Evolutionary conservation across 2,113 vertebrate genomes (phyloP), one percentile per base, ranked within the genome.

Genomic region (Sisor rabdophorus): DNA sequence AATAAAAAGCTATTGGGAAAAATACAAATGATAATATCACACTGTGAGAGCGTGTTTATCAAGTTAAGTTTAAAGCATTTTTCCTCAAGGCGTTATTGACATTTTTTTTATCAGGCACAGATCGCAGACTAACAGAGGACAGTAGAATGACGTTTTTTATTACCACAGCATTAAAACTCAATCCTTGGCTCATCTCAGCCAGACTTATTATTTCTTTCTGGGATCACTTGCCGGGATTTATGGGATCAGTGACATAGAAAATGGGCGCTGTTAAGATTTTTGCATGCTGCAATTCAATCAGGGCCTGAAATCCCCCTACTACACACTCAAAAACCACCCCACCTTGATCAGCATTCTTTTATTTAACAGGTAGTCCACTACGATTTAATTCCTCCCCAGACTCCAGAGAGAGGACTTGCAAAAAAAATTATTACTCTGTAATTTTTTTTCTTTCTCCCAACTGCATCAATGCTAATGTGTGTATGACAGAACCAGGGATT

Each of bases 181-280:
- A 81, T 83, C 75, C 77, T 55, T 20, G 3, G 11, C 58, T 20
- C 50, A 54, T 80, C 77, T 70, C 55, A 11, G 50, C 58, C 77
- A 78, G 72, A 30, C 73, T 40, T 73, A 71, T 76, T 75, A 71
- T 85, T 72, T 83, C 55, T 78, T 72, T 72, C 26, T 32, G 26
- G 75, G 72, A 83, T 82, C 75, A 58, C 68, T 71, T 77, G 71
- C 73, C 30, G 22, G 80, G 81, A 85, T 83, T 83, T 85, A 83
- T 85, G 75, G 78, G 82, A 83, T 83, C 80, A 83, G 79, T 81
- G 74, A 81, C 79, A 81, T 77, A 83, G 79, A 85, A 85, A 85
- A 85, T 82, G 80, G 79, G 67, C 30, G 64, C 80, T 63, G 76
- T 83, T 85, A 83, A 81, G 74, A 80, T 80, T 81, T 77, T 81